Base-by-base conservation (phyloP, 2,888 invertebrate species). In the Dendrolimus houi region DNA sequence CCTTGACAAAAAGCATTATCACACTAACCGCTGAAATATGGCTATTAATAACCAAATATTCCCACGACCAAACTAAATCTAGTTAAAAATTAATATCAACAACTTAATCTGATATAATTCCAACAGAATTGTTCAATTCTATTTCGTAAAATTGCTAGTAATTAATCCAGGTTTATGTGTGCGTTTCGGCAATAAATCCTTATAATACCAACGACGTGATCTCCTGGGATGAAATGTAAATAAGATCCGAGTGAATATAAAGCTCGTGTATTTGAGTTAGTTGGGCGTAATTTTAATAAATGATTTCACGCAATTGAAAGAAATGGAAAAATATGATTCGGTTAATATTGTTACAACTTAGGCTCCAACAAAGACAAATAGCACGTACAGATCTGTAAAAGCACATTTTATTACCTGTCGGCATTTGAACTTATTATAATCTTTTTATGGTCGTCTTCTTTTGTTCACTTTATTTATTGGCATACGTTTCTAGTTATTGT, bases 101-200 rank as follows among this genome's bases (percentile, higher is more conserved):
- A 47, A 47, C 10, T 8, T 10, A 47, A 47, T 47, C 47, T 47
- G 10, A 47, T 47, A 47, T 12, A 10, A 47, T 47, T 47, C 12
- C 9, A 47, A 9, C 47, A 12, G 29, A 29, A 29, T 47, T 40
- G 8, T 52, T 58, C 58, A 55, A 58, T 54, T 55, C 14, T 54
- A 55, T 40, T 58, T 55, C 53, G 52, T 47, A 47, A 41, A 41
- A 40, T 29, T 47, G 9, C 47, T 47, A 53, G 41, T 53, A 56
- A 58, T 58, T 58, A 58, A 58, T 58, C 58, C 53, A 41, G 9
- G 55, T 55, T 56, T 58, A 58, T 58, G 54, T 58, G 13, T 14
- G 9, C 52, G 54, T 58, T 58, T 40, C 52, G 54, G 58, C 41
- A 41, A 58, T 58, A 56, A 58, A 58, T 58, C 54, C 58, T 52